Conservation (phyloP, 2,888 invertebrate species). For the Cylindroiulus punctatus region DNA sequence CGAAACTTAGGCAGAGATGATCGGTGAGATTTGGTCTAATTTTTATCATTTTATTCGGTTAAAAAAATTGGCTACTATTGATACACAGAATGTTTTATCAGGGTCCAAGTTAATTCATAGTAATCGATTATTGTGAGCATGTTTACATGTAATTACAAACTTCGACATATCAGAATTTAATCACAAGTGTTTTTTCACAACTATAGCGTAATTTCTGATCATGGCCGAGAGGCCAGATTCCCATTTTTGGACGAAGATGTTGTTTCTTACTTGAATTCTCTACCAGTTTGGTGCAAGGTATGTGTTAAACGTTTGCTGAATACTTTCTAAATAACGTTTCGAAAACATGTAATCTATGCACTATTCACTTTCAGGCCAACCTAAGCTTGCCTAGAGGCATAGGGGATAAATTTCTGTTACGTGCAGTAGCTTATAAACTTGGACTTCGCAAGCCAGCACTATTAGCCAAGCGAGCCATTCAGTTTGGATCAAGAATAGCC, state of each 20-base stretch:
- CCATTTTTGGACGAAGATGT: constrained; percentile 73
- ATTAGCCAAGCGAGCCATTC: constrained; percentile 91
- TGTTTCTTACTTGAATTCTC: constrained; percentile 68
- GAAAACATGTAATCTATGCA: neutral
- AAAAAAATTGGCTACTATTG: neutral
- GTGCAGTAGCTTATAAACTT: constrained; percentile 75
- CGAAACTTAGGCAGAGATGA: constrained; percentile 96
- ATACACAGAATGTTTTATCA: no score
- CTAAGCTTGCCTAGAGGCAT: constrained; percentile 76
- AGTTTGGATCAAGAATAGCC: constrained; percentile 95
- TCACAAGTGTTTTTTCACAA: neutral
- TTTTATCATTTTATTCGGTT: neutral
- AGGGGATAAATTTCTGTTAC: constrained; percentile 92
- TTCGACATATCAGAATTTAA: no score
- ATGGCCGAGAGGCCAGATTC: constrained; percentile 74
- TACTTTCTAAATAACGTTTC: neutral
- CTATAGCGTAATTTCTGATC: constrained; percentile 86
- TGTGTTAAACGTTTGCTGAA: constrained; percentile 51
- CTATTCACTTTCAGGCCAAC: constrained; percentile 61
- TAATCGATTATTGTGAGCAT: no score
- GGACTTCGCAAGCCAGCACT: constrained; percentile 73
- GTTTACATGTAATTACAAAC: no score
- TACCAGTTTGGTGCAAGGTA: constrained; percentile 69
- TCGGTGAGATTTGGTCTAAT: constrained; percentile 63
- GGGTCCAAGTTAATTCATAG: neutral